Evolutionary conservation across 1,140 invertebrate species (phyloP).

Genomic region (Episyrphus balteatus): DNA sequence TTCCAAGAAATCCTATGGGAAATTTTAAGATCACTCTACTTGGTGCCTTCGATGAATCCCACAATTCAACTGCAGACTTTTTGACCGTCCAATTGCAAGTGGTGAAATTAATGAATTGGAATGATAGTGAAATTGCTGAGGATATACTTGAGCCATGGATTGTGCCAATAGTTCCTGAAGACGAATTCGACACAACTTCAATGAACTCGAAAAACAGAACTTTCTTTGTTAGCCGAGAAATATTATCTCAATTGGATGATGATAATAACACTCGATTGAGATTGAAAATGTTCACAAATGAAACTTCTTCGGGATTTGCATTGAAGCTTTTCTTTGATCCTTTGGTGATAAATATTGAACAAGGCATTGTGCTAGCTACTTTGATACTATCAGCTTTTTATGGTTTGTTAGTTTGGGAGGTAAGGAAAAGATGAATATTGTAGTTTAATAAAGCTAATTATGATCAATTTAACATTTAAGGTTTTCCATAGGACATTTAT

Average conservation of each 20-base stretch:
- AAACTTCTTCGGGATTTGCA: conserved; percentile 16
- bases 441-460: too few species aligned
- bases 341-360: conserved; percentile 43
- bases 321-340: conserved; percentile 40
- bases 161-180: conserved; percentile 14
- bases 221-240: conserved; percentile 17
- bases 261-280: conserved; percentile 11
- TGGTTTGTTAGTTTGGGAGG: conserved; percentile 64
- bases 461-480: too few species aligned
- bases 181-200: conserved; percentile 13
- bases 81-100: conserved; percentile 26
- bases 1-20: conserved; percentile 23
- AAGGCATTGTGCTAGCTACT: conserved; percentile 54
- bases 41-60: conserved; percentile 19
- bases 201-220: conserved; percentile 21
- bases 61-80: conserved; percentile 9
- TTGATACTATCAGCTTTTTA: conserved; percentile 57
- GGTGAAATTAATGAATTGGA: conserved; percentile 8
- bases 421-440: conserved; percentile 37
- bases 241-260: conserved; percentile 8
- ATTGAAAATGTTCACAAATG: conserved; percentile 20
- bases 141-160: conserved; percentile 23
- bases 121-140: conserved; percentile 14
- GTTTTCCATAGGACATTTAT: conserved; percentile 58
- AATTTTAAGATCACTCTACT: conserved; percentile 24